These are phyloP conservation scores for Lobophora halterata DNA, from an alignment of 2,888 invertebrate genomes.

Conservation along the genomic window DNA sequence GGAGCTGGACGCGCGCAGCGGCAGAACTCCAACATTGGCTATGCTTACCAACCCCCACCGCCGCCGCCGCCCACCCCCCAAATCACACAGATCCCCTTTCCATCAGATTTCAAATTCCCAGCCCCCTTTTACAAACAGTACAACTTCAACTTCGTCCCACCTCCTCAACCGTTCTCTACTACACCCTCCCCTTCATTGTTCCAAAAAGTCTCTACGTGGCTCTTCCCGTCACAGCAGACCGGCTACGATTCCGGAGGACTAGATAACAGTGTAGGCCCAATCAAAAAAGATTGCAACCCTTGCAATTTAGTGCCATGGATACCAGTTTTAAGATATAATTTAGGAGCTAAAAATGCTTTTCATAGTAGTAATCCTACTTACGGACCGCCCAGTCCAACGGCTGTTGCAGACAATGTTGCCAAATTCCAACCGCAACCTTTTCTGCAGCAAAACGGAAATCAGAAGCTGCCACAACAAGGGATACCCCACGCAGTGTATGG, in stretches of 20 bases:
- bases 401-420: slow-evolving; percentile 46
- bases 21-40: slow-evolving; percentile 57
- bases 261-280: slow-evolving; percentile 48
- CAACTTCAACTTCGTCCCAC: slow-evolving; percentile 70
- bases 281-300: slow-evolving; percentile 84
- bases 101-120: slow-evolving; percentile 64
- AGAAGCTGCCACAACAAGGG: slow-evolving; percentile 41
- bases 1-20: slow-evolving; percentile 54
- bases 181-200: slow-evolving; percentile 77
- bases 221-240: slow-evolving; percentile 78
- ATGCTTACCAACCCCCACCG: slow-evolving; percentile 57
- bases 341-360: slow-evolving; percentile 57
- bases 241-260: slow-evolving; percentile 44
- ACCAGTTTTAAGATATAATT: slow-evolving; percentile 82
- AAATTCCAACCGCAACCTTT: slow-evolving; percentile 52
- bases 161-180: slow-evolving; percentile 66
- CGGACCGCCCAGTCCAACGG: slow-evolving; percentile 67
- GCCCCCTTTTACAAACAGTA: slow-evolving; percentile 73
- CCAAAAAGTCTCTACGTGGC: slow-evolving; percentile 82
- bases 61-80: slow-evolving; percentile 40
- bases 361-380: slow-evolving; percentile 60
- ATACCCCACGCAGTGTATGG: slow-evolving; percentile 57
- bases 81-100: slow-evolving; percentile 27
- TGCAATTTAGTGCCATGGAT: slow-evolving; percentile 92
- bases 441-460: slow-evolving; percentile 40